Base-by-base conservation (phyloP, 1,140 invertebrate species). In the Orchesella cincta region DNA sequence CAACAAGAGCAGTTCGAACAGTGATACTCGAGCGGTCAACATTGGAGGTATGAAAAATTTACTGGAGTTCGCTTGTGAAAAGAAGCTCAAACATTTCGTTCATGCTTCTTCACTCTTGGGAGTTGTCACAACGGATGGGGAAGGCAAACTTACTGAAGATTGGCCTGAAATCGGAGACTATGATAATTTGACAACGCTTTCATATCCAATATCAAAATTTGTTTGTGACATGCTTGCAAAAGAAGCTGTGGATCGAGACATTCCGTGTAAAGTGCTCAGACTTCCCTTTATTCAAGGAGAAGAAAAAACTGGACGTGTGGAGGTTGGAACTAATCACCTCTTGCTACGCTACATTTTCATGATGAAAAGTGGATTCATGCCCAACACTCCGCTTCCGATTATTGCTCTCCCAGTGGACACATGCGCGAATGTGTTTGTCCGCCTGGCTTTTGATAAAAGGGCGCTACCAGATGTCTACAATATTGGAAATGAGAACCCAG, bases 11-110 rank as follows among this genome's bases (percentile, higher is more conserved):
- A 35, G 33, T 26, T 31, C 36, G 18, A 18, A 29, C 18, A 57
- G 70, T 26, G 46, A 36, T n/a, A 31, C 74, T 51, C 51, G 76
- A 12, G 23, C 72, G 3, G 31, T 74, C 0, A 78, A 78, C 36
- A 73, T 78, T 14, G 12, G 62, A 0, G 76, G 76, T 5, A 70
- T 46, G 5, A 64, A 46, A 23, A 67, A 78, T 16, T n/a, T 78
- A 12, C 5, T 78, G 26, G 39, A 67, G n/a, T 78, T 78, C 28
- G 76, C 73, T 26, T 18, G 46, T 5, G 57, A 51, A 0, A 74
- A 52, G 46, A 74, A 67, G 28, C 64, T 73, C 0, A 78, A 78
- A 33, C n/a, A 28, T 0, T 31, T 78, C 5, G 16, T 74, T 20
- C 70, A 78, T 23, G 16, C 76, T 34, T 74, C 72, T 0, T 62